Percentiles rank a stretch among this genome's conserved stretches.
These are phyloP conservation scores for Argyra leucocephala DNA, from an alignment of 2,888 invertebrate species.

Conservation along the genomic window DNA sequence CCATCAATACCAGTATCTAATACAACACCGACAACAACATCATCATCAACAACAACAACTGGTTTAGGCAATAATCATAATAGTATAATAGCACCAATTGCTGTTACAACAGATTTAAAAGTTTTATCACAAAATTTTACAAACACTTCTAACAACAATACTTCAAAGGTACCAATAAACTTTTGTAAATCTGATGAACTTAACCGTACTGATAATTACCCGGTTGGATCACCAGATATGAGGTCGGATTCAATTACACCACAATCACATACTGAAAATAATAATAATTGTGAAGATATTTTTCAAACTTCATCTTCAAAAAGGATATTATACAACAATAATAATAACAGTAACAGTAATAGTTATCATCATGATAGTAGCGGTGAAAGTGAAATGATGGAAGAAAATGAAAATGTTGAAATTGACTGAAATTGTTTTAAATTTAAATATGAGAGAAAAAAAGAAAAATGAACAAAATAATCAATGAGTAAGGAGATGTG, in stretches of 20 bases:
- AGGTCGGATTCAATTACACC: constrained; percentile 15
- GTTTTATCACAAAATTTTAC: constrained; percentile 19
- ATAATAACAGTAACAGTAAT: constrained; percentile 18
- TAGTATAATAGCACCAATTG: constrained; percentile 18
- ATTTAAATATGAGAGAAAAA: not conserved
- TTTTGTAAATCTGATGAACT: constrained; percentile 21
- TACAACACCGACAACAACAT: constrained; percentile 23
- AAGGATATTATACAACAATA: constrained; percentile 11
- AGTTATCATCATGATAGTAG: constrained; percentile 16
- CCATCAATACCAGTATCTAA: constrained; percentile 24
- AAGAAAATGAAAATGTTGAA: constrained; percentile 43
- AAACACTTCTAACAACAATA: constrained; percentile 21
- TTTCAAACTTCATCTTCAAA: not conserved
- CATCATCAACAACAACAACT: constrained; percentile 25
- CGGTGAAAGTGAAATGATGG: constrained; percentile 26
- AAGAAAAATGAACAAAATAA: too few species aligned
- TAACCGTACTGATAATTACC: constrained; percentile 21
- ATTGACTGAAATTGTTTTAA: constrained; percentile 33
- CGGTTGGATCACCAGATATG: constrained; percentile 25
- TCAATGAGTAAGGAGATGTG: too few species aligned
- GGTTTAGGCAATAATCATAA: constrained; percentile 2
- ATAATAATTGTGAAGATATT: not conserved
- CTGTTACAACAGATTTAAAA: constrained; percentile 21
- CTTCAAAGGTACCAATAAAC: constrained; percentile 19
- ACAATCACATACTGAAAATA: constrained; percentile 6